Percentiles rank a stretch among this genome's conserved stretches.
Conservation (phyloP, 2,113 vertebrate species). For the Daphoenositta chrysoptera region DNA sequence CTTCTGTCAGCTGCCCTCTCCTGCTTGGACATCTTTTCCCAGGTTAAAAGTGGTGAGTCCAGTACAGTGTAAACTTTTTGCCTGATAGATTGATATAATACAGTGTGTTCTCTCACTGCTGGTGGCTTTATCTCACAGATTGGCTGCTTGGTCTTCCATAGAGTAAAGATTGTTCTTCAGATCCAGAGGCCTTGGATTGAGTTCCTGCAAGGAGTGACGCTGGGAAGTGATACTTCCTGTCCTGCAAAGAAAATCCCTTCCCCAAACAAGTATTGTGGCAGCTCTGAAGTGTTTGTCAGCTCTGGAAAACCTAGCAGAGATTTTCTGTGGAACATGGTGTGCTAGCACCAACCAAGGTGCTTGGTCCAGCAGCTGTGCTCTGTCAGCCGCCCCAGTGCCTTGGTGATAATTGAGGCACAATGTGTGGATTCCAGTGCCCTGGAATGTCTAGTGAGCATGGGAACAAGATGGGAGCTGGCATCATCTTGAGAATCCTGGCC, state of each 20-base stretch:
- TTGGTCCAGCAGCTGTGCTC: neutral
- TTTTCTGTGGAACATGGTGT: neutral
- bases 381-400: neutral
- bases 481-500: neutral
- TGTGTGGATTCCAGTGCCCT: neutral
- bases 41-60: neutral
- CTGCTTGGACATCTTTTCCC: neutral
- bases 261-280: neutral
- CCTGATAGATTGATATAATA: neutral
- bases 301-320: neutral
- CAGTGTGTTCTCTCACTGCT: neutral
- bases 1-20: neutral
- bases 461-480: neutral
- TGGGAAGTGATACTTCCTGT: neutral
- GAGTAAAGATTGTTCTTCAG: neutral
- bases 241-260: neutral
- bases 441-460: neutral
- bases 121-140: neutral
- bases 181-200: neutral
- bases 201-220: rapidly evolving
- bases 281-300: neutral
- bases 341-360: neutral
- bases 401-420: neutral
- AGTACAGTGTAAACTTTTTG: neutral
- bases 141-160: neutral